Evolutionary conservation across 2,113 vertebrate species (phyloP), one percentile per base, ranked within the genome.

Genomic region (Ceyx margarethae): DNA sequence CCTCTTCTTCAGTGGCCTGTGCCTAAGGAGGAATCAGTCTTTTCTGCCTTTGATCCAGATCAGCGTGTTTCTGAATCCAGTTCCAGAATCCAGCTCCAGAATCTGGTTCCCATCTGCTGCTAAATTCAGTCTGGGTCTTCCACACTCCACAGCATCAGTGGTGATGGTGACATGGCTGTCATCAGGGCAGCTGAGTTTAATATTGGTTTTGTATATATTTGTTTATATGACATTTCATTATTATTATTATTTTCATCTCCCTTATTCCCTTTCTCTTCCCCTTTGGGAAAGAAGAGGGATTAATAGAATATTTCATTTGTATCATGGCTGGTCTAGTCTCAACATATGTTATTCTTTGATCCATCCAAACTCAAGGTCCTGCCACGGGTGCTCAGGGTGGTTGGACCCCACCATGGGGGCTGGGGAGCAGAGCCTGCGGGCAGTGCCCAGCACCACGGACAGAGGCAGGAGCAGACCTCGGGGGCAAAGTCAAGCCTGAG

Each of bases 371-470:
- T 14, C 17, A 53, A 16, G 22, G 31, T 45, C 45, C 0, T 1
- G 4, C 6, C 5, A 5, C 10, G 48, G 19, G n/a, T 6, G 22
- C 13, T 57, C 60, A 48, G 50, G 31, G 31, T 8, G 57, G 15
- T 45, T 25, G 5, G 53, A 66, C 6, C 11, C 8, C 48, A 12
- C 21, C 7, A 3, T 2, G 17, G 10, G 10, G 10, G 2, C 4
- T 17, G 22, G 16, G 35, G n/a, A 42, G 4, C 0, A 1, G 43
- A 43, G 16, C 18, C 18, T 10, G 7, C 0, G 4, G n/a, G 25
- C 53, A 53, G 35, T 0, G 5, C 78, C 90, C 93, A 92, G 90
- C 78, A 87, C 82, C 93, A 76, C 18, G 77, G 81, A 92, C 73
- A 90, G 93, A 87, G 82, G 42, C 62, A 79, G 77, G 40, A 65